phyloP scores from a whole-genome alignment of 2,797 vertebrate genomes.

The Sebastes jordani region DNA sequence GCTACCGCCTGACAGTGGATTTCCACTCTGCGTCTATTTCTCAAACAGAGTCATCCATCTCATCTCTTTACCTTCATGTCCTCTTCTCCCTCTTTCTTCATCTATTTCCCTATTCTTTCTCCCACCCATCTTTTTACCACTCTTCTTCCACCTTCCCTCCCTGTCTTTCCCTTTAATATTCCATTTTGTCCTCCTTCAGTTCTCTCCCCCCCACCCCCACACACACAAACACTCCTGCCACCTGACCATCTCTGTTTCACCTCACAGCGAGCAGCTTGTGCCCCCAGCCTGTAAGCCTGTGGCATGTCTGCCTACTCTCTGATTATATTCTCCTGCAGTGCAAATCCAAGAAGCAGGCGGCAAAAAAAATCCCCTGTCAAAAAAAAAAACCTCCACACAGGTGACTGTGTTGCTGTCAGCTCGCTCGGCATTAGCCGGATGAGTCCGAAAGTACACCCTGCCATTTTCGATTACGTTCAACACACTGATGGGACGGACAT shows the following conservation, averaged over 20 bases:
- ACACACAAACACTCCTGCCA: background rate
- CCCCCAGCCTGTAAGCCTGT: conserved; percentile 33
- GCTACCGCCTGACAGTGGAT: background rate
- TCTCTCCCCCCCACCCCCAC: background rate
- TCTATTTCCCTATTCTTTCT: background rate
- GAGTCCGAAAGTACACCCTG: conserved; percentile 23
- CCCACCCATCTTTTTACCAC: background rate
- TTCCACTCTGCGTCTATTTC: conserved; percentile 1
- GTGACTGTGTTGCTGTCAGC: conserved; percentile 44
- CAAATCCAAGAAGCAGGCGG: conserved; percentile 33
- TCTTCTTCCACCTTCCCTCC: background rate
- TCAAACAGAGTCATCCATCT: background rate
- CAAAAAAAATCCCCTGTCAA: conserved; percentile 28
- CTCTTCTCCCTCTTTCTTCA: background rate
- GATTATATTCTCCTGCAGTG: conserved; percentile 46
- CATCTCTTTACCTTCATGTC: background rate
- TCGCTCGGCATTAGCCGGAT: conserved; percentile 6
- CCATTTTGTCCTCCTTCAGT: conserved; percentile 2
- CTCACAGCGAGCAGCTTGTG: conserved; percentile 37
- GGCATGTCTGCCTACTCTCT: conserved; percentile 35
- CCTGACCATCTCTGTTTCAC: conserved; percentile 25
- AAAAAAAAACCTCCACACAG: conserved; percentile 5
- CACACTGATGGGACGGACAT: background rate
- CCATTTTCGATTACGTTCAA: conserved; percentile 16
- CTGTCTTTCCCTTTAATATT: conserved; percentile 9